phyloP scores from a whole-genome alignment of 1,140 invertebrate species.

The Caenorhabditis brenneri region DNA sequence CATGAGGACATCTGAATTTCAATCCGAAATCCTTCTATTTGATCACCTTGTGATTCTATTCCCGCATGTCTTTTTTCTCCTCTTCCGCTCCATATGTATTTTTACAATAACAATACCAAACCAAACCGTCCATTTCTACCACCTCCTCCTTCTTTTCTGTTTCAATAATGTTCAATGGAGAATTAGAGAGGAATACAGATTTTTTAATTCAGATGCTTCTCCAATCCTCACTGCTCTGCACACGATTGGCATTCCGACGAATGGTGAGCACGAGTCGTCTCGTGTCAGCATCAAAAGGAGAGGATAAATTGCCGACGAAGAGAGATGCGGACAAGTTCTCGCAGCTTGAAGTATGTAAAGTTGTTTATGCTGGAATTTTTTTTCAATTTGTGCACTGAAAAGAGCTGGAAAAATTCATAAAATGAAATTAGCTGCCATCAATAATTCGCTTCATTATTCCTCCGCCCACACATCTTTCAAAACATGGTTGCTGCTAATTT shows the following conservation, averaged over 20 bases:
- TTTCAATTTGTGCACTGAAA: background rate
- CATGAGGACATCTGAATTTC: no score
- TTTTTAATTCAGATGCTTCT: background rate
- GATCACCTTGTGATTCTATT: background rate
- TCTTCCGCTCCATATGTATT: no score
- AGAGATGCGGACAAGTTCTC: constrained; percentile 3
- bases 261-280: background rate
- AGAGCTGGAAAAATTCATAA: no score
- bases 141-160: no score
- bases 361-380: background rate
- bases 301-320: background rate
- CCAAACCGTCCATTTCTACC: no score
- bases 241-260: background rate
- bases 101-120: no score
- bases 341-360: background rate
- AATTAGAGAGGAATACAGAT: no score
- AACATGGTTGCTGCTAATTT: no score
- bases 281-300: background rate
- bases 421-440: no score
- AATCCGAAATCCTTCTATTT: constrained; percentile 1
- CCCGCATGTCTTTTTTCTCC: background rate
- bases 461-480: no score
- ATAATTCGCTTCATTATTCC: no score
- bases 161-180: no score
- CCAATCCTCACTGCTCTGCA: background rate